Percentiles rank a stretch among this genome's conserved stretches.
These are phyloP conservation scores for Colletes latitarsis DNA, from an alignment of 1,140 invertebrate genomes.

Conservation along the genomic window DNA sequence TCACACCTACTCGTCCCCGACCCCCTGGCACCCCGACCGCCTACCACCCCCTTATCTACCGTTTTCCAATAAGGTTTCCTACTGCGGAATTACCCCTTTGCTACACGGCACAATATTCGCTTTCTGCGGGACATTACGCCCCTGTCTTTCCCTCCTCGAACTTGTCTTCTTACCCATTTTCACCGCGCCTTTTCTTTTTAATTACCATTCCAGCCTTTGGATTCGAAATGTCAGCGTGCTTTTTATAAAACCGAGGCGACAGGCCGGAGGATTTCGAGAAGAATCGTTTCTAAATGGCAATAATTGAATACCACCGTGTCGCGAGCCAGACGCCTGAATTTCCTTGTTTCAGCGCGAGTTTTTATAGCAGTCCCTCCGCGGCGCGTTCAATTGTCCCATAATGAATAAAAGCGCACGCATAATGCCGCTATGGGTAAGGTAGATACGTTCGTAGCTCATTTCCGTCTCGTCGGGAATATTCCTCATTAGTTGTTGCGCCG, in stretches of 20 bases:
- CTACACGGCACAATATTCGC: constrained; percentile 71
- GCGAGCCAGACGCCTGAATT: constrained; percentile 23
- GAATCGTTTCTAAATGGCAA: constrained; percentile 15
- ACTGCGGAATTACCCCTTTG: constrained; percentile 78
- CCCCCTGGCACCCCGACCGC: neutral
- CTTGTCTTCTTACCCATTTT: neutral
- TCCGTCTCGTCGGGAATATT: constrained; percentile 58
- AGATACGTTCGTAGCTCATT: constrained; percentile 60
- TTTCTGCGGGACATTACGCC: constrained; percentile 72
- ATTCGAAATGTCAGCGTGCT: constrained; percentile 9
- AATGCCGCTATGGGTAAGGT: constrained; percentile 31
- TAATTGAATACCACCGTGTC: constrained; percentile 18
- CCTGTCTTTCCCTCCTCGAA: constrained; percentile 44
- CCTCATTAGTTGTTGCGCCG: constrained; percentile 62
- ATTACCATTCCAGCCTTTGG: no score
- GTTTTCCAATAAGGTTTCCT: constrained; percentile 80
- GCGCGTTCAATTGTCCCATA: constrained; percentile 51
- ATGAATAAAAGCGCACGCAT: constrained; percentile 58
- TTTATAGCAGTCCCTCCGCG: constrained; percentile 20
- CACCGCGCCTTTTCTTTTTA: no score
- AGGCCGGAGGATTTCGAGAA: neutral
- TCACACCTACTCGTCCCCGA: constrained; percentile 45
- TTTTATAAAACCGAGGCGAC: constrained; percentile 1
- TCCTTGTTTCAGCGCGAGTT: neutral
- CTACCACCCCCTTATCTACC: constrained; percentile 76